Conservation (phyloP, 1,140 invertebrate species). For the Ostrea denselamellosa region DNA sequence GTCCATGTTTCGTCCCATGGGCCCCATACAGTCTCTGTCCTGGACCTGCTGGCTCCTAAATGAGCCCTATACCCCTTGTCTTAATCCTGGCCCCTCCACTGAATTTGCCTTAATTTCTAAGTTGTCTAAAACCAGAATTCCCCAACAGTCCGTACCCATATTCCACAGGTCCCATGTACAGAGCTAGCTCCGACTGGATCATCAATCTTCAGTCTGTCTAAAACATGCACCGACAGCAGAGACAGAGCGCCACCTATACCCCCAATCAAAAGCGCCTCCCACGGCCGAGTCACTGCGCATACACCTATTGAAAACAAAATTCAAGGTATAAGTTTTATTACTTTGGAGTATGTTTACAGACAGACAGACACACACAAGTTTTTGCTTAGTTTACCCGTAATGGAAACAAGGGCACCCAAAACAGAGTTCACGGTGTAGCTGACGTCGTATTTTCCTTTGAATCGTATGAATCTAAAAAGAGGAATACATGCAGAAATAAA, state of each 20-base stretch:
- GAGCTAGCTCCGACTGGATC: conserved; percentile 94
- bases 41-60: too few relatives aligned
- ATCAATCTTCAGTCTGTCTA: conserved; percentile 90
- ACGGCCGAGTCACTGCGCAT: conserved; percentile 91
- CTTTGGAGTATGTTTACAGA: background rate
- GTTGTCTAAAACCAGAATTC: too few relatives aligned
- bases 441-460: conserved; percentile 88
- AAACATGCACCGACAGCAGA: conserved; percentile 84
- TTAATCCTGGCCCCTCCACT: too few relatives aligned
- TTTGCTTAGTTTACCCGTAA: conserved; percentile 84
- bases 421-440: conserved; percentile 93
- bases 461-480: conserved; percentile 81
- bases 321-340: background rate
- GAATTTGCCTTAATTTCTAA: too few relatives aligned
- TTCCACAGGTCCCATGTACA: conserved; percentile 85
- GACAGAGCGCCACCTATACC: conserved; percentile 87
- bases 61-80: too few relatives aligned
- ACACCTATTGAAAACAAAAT: conserved; percentile 82
- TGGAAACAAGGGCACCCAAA: conserved; percentile 89
- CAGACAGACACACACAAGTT: background rate
- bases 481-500: background rate
- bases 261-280: conserved; percentile 92
- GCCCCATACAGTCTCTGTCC: too few relatives aligned
- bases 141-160: conserved; percentile 74
- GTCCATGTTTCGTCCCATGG: too few relatives aligned